Evolutionary conservation across 2,797 vertebrate species (phyloP), one percentile per base, ranked within the genome.

Genomic region (Tachyglossus aculeatus): DNA sequence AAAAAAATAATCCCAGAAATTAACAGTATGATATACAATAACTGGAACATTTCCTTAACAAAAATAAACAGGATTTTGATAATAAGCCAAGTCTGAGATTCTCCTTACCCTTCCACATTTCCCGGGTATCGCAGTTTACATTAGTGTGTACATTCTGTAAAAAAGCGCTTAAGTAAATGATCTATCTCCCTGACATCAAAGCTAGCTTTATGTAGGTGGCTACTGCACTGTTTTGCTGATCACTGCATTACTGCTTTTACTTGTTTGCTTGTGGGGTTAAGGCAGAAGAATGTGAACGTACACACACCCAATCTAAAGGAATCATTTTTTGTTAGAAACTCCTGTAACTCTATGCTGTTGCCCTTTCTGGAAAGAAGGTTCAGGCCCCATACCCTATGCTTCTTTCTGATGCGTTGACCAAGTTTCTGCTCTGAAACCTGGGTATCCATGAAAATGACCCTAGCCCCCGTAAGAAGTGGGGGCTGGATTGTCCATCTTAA

Each of bases 141-240:
- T 31, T n/a, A 27, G 10, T 39, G 29, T 36, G 32, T 43, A 60
- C 67, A 51, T 25, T 48, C 48, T 22, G 3, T 22, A 41, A 38
- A 60, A 71, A 64, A 70, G 58, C 6, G 18, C 9, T 18, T 3
- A 6, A 45, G 47, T 32, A 67, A 82, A 68, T 57, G 74, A 29
- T 69, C 85, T 81, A 68, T 76, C 68, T 67, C 68, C 77, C 19
- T 12, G 32, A 82, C 71, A 84, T 88, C 85, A 88, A 83, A 89
- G 80, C 24, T 61, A 9, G 0, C 53, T 66, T 75, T 44, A 55
- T 27, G 39, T 44, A 45, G 58, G 19, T n/a, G n/a, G n/a, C n/a
- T n/a, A n/a, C n/a, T n/a, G n/a, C n/a, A n/a, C n/a, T n/a, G n/a
- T n/a, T n/a, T n/a, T n/a, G n/a, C n/a, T n/a, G n/a, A n/a, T n/a